These are phyloP conservation scores for Agonopterix subpropinquella DNA, from an alignment of 2,888 invertebrate genomes.

Conservation along the genomic window DNA sequence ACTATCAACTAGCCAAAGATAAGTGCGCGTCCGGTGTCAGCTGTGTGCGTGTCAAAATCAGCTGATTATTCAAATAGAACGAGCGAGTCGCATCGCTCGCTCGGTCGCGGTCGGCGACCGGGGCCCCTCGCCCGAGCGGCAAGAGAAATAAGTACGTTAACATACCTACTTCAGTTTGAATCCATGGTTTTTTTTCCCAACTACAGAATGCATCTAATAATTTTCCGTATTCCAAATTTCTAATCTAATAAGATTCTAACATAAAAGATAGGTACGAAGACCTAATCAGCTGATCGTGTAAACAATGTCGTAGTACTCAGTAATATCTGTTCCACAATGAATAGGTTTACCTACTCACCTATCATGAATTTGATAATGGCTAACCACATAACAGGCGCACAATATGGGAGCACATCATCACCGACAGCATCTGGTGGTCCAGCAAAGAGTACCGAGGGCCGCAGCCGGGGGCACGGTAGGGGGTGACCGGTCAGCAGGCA, in stretches of 20 bases:
- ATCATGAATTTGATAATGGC: neutral
- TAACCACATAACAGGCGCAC: neutral
- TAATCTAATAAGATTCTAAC: constrained; percentile 27
- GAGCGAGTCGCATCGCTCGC: constrained; percentile 57
- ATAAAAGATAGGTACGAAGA: constrained; percentile 24
- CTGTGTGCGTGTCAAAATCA: constrained; percentile 76
- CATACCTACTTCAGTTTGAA: too few relatives aligned
- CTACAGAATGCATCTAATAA: too few relatives aligned
- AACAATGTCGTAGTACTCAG: constrained; percentile 42
- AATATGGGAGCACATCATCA: constrained; percentile 9
- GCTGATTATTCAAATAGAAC: constrained; percentile 76
- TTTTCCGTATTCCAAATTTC: constrained; percentile 2
- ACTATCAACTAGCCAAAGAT: constrained; percentile 41
- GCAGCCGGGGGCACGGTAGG: neutral
- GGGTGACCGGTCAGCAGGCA: constrained; percentile 18
- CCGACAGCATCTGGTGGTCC: neutral
- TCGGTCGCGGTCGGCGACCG: constrained; percentile 54
- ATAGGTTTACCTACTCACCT: neutral
- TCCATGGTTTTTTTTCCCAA: too few relatives aligned
- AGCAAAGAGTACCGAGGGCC: neutral
- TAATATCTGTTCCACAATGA: neutral
- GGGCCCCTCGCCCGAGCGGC: constrained; percentile 14
- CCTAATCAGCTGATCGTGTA: constrained; percentile 70
- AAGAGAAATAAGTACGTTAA: too few relatives aligned
- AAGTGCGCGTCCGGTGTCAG: constrained; percentile 65